Evolutionary conservation across 2,113 vertebrate genomes (phyloP).

Genomic region (Piprites chloris): DNA sequence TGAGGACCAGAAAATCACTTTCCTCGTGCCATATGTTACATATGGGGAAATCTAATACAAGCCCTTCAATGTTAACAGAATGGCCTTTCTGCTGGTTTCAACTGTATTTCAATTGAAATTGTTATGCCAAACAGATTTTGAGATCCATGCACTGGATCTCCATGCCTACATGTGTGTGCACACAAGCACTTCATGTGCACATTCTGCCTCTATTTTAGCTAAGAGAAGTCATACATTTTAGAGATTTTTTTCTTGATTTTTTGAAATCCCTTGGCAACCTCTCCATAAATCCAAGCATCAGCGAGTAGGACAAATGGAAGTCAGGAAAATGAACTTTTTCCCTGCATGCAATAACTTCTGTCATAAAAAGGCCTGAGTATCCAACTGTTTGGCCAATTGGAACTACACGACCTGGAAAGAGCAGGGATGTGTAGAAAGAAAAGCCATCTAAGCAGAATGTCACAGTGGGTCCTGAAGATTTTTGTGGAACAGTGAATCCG

Average conservation of each 20-base stretch:
- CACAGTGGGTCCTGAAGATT: neutral
- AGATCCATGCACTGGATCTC: neutral
- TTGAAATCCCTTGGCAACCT: neutral
- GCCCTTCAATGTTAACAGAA: neutral
- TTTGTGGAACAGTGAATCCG: neutral
- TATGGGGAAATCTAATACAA: neutral
- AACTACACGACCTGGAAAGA: neutral
- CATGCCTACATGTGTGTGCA: rapidly evolving
- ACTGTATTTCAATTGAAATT: neutral
- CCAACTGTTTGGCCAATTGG: neutral
- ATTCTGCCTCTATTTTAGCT: neutral
- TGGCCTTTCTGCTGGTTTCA: neutral
- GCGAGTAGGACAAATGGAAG: neutral
- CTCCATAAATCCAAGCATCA: neutral
- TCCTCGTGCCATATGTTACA: neutral
- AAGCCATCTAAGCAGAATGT: neutral
- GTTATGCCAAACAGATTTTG: neutral
- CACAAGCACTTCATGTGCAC: neutral
- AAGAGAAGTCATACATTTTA: neutral
- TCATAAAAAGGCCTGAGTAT: neutral
- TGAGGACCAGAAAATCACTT: neutral
- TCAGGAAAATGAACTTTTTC: neutral
- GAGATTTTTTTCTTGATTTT: neutral
- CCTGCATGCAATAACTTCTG: neutral
- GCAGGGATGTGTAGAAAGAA: neutral